phyloP scores from a whole-genome alignment of 2,797 vertebrate genomes.

The Sphenopsis melanotis region DNA sequence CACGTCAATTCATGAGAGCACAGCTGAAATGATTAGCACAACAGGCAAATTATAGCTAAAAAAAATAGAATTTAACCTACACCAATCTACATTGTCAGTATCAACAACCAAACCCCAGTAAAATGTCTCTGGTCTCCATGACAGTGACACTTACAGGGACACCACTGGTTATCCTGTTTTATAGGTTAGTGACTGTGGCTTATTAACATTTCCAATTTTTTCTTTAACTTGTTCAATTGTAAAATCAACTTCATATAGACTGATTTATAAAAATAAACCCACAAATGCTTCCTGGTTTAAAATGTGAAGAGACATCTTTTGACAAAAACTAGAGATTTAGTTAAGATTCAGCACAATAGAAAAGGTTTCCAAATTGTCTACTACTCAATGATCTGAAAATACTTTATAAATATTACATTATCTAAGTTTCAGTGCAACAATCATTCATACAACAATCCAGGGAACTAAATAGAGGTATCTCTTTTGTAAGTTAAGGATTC shows the following conservation, averaged over 20 bases:
- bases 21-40: not conserved
- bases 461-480: not conserved
- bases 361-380: conserved; percentile 40
- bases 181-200: not conserved
- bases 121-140: not conserved
- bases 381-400: conserved; percentile 40
- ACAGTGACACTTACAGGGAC: not conserved
- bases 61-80: not conserved
- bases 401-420: conserved; percentile 20
- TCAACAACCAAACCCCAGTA: not conserved
- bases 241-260: not conserved
- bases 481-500: not conserved
- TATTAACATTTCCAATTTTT: not conserved
- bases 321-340: conserved; percentile 3
- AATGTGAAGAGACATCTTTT: not conserved
- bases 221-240: not conserved
- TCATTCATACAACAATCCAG: not conserved
- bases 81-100: not conserved
- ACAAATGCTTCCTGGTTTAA: not conserved
- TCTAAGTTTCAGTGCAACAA: not conserved
- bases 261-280: not conserved
- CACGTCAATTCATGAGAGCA: not conserved
- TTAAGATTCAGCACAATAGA: not conserved
- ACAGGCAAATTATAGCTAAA: not conserved
- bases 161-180: not conserved